phyloP scores from a whole-genome alignment of 2,797 vertebrate genomes.

The Phyllotis vaccarum region DNA sequence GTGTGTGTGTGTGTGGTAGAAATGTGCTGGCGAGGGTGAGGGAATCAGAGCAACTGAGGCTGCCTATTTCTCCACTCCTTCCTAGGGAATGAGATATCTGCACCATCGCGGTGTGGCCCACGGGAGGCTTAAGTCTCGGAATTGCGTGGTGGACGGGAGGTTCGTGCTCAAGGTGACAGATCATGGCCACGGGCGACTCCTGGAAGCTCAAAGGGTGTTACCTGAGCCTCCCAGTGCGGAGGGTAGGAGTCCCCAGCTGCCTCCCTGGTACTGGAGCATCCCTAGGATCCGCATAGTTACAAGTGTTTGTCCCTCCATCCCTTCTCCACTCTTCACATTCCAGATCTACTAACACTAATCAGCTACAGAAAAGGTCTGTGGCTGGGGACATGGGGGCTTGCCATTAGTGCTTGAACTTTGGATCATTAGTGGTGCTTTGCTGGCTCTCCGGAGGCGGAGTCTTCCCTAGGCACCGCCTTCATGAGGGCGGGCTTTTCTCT shows the following conservation, averaged over 20 bases:
- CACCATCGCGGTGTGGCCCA: slow-evolving; percentile 93
- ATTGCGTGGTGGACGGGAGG: slow-evolving; percentile 96
- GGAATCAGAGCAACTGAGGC: neutral
- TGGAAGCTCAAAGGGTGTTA: slow-evolving; percentile 88
- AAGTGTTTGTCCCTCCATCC: neutral
- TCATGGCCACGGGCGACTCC: slow-evolving; percentile 92
- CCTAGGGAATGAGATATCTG: slow-evolving; percentile 93
- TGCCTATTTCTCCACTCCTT: neutral
- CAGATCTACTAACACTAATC: neutral
- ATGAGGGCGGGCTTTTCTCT: neutral
- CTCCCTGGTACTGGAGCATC: rapidly evolving
- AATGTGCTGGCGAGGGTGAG: neutral
- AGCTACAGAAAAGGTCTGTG: neutral
- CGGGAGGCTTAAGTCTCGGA: slow-evolving; percentile 95
- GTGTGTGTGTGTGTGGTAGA: slow-evolving; percentile 57
- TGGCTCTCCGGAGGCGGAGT: neutral
- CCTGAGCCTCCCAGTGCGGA: slow-evolving; percentile 86
- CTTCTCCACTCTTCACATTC: neutral
- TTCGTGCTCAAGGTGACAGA: slow-evolving; percentile 97
- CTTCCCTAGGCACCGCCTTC: neutral
- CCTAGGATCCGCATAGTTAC: neutral
- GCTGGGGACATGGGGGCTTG: rapidly evolving
- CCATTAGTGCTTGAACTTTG: neutral
- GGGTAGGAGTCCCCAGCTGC: slow-evolving; percentile 84
- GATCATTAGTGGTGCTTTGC: neutral